Percentiles rank a stretch among this genome's conserved stretches.
These are phyloP conservation scores for Alentia gelatinosa DNA, from an alignment of 2,888 invertebrate genomes.

Conservation along the genomic window DNA sequence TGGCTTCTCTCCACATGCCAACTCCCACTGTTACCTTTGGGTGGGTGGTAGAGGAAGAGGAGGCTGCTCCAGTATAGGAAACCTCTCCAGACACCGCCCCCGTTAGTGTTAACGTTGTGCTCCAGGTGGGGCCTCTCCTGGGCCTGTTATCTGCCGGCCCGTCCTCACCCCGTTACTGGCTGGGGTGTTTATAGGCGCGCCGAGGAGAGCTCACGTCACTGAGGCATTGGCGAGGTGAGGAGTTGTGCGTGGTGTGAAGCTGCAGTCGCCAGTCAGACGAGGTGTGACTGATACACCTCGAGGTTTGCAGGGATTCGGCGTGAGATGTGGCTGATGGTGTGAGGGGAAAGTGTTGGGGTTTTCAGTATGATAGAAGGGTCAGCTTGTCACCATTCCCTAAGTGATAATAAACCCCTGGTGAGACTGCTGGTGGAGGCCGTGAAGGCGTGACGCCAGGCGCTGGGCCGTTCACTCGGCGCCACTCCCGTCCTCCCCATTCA, in stretches of 20 bases:
- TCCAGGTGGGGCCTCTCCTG: neutral
- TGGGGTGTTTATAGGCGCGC: neutral
- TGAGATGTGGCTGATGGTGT: neutral
- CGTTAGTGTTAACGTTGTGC: neutral
- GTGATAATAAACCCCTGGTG: no score
- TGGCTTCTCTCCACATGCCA: neutral
- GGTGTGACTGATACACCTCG: neutral
- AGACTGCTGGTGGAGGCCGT: no score
- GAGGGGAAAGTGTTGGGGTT: no score
- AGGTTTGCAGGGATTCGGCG: neutral
- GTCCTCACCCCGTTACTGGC: constrained; percentile 7
- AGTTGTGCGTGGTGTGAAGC: no score
- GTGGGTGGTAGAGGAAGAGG: neutral
- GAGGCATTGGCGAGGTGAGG: neutral
- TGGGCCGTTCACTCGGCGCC: no score
- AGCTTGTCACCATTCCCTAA: no score
- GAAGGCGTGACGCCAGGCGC: no score
- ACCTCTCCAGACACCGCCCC: no score
- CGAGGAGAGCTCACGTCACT: neutral
- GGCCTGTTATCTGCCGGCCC: neutral
- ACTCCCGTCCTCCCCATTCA: no score
- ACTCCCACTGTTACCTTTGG: neutral
- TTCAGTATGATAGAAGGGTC: no score
- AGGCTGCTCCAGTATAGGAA: neutral
- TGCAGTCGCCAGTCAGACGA: no score